Percentiles rank a stretch among this genome's conserved stretches.
phyloP scores from a whole-genome alignment of 2,888 invertebrate species.

The Rhaphigaster nebulosa region DNA sequence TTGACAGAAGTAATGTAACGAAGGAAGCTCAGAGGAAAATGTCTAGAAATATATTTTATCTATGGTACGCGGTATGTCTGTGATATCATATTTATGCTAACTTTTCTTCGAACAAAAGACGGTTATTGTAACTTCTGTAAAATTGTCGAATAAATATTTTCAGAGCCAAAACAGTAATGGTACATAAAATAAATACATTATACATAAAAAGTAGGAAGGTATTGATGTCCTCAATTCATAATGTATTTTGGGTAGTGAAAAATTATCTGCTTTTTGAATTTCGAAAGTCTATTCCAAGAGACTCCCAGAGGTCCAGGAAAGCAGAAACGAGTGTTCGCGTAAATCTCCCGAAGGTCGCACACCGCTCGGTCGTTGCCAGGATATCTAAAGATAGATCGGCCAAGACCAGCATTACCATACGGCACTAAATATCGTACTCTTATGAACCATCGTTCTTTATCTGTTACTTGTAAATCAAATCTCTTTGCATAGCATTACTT shows the following conservation, averaged over 20 bases:
- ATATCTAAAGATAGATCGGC: constrained; percentile 44
- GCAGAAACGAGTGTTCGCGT: constrained; percentile 34
- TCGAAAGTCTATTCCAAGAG: neutral
- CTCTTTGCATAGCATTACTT: neutral
- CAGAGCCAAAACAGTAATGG: too few relatives aligned
- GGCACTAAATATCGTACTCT: constrained; percentile 13
- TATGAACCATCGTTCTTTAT: constrained; percentile 19
- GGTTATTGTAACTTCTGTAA: too few relatives aligned
- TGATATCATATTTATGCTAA: too few relatives aligned
- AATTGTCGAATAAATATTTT: too few relatives aligned
- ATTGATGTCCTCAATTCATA: too few relatives aligned
- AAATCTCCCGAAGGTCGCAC: constrained; percentile 38
- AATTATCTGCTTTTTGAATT: neutral
- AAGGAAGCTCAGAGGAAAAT: neutral
- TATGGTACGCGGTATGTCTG: neutral
- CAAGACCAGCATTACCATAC: constrained; percentile 29
- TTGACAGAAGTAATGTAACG: neutral
- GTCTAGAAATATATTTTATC: neutral
- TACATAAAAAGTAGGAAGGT: too few relatives aligned
- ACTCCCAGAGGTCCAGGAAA: neutral
- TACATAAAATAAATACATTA: too few relatives aligned
- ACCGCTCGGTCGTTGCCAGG: constrained; percentile 17
- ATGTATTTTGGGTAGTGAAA: too few relatives aligned
- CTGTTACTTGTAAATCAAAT: constrained; percentile 11
- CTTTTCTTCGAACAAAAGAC: too few relatives aligned